Evolutionary conservation across 2,113 vertebrate genomes (phyloP).

Genomic region (Python bivittatus): DNA sequence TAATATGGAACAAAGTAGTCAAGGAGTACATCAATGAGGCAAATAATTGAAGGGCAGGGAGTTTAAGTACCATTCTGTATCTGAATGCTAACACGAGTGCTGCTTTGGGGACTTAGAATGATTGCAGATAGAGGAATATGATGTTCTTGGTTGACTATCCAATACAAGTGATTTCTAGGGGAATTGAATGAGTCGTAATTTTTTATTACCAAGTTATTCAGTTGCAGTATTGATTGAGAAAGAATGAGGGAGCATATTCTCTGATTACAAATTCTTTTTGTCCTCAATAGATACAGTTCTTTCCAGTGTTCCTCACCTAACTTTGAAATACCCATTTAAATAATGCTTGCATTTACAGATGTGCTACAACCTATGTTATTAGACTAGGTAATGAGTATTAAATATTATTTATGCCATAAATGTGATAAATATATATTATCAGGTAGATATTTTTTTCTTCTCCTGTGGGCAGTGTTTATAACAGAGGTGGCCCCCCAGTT

Average conservation of each 20-base stretch:
- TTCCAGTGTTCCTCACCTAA: accelerated
- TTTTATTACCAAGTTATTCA: background rate
- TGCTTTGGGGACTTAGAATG: conserved; percentile 7
- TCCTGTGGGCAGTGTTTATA: background rate
- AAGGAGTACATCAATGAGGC: conserved; percentile 7
- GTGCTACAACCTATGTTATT: background rate
- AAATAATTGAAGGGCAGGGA: conserved; percentile 21
- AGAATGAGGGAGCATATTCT: background rate
- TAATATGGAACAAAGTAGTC: conserved; percentile 1
- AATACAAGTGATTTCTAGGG: conserved; percentile 4
- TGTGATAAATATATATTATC: background rate
- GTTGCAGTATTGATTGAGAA: background rate
- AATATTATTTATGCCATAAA: background rate
- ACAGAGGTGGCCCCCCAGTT: background rate
- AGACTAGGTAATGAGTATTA: background rate
- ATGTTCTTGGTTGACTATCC: conserved; percentile 5
- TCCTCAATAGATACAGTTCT: background rate
- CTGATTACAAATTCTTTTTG: background rate
- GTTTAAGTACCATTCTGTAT: conserved; percentile 14
- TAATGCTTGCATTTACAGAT: background rate
- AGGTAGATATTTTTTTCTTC: background rate
- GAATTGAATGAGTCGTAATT: background rate
- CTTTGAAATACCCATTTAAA: background rate
- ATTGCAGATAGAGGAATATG: background rate
- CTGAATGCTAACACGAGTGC: background rate